Evolutionary conservation across 23 tunicate genomes (phyloP).

Genomic region (Corella eumyota): DNA sequence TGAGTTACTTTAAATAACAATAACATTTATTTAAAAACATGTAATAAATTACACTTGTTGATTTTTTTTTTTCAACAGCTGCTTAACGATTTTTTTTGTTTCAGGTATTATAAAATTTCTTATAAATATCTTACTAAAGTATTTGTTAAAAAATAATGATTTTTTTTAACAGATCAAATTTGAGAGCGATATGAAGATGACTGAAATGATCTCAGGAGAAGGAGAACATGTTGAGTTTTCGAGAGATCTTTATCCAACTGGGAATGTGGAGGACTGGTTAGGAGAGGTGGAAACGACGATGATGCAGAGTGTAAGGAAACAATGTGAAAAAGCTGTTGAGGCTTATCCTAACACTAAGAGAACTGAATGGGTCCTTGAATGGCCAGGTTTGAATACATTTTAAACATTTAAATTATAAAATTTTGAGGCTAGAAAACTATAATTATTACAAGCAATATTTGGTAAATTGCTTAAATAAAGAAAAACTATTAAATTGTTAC

Average conservation of each 20-base stretch:
- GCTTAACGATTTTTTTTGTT: too few species aligned
- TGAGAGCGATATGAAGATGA: slow-evolving; percentile 88
- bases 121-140: background rate
- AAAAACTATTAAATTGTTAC: too few species aligned
- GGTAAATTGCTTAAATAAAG: too few species aligned
- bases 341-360: slow-evolving; percentile 56
- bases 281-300: slow-evolving; percentile 93
- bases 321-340: slow-evolving; percentile 62
- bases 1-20: too few species aligned
- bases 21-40: background rate
- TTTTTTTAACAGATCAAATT: slow-evolving; percentile 53
- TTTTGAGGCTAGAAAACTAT: too few species aligned
- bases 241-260: slow-evolving; percentile 78
- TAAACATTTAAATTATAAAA: too few species aligned
- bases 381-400: slow-evolving; percentile 79
- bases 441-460: too few species aligned
- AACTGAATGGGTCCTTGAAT: slow-evolving; percentile 84
- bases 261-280: slow-evolving; percentile 97
- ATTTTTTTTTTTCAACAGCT: too few species aligned
- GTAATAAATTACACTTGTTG: background rate
- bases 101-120: background rate
- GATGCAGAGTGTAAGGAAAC: slow-evolving; percentile 60
- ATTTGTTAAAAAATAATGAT: background rate
- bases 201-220: slow-evolving; percentile 91
- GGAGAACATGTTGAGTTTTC: slow-evolving; percentile 85